phyloP scores from a whole-genome alignment of 2,888 invertebrate species.

The Lucinisca nassula region DNA sequence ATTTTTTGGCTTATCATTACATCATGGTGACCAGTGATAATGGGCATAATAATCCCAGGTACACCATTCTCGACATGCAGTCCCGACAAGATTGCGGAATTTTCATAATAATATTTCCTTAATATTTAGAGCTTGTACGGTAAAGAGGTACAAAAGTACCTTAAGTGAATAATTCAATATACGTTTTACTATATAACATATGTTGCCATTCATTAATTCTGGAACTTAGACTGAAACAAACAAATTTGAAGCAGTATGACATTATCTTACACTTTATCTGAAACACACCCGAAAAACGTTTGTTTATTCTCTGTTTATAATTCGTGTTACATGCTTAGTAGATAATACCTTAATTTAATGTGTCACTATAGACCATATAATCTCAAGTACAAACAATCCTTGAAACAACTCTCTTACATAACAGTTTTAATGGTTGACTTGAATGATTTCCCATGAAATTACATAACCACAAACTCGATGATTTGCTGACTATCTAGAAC shows the following conservation, averaged over 20 bases:
- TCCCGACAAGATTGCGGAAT: not conserved
- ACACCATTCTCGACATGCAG: not conserved
- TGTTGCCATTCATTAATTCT: not conserved
- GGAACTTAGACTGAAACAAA: not conserved
- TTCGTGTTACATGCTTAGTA: not conserved
- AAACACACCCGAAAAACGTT: not conserved
- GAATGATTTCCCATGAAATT: not conserved
- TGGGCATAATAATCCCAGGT: slow-evolving; percentile 1
- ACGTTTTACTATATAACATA: not conserved
- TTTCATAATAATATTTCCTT: not conserved
- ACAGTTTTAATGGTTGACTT: not conserved
- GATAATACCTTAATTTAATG: not conserved
- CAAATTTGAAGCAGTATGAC: not conserved
- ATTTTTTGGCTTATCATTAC: not conserved
- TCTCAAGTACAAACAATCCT: not conserved
- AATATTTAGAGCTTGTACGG: not conserved
- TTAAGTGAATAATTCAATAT: not conserved
- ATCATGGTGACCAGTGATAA: not conserved
- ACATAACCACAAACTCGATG: not conserved
- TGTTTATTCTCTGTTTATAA: not conserved
- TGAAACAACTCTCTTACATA: not conserved
- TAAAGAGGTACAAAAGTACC: not conserved
- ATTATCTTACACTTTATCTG: not conserved
- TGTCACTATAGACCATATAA: not conserved
- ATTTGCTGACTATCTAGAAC: not conserved